Evolutionary conservation across 2,113 vertebrate genomes (phyloP).

Genomic region (Pachyramphus minor): DNA sequence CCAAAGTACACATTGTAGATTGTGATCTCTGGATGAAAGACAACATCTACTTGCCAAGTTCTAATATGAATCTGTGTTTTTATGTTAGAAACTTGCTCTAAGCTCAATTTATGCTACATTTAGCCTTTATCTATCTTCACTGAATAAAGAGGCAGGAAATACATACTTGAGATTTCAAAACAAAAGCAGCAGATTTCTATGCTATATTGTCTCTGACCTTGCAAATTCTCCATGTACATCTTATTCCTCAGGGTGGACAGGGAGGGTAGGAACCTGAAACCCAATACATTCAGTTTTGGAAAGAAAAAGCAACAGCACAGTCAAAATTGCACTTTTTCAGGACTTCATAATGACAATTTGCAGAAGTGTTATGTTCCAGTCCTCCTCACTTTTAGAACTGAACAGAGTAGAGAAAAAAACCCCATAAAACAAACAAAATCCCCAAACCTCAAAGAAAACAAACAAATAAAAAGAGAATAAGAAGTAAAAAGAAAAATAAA

Average conservation of each 20-base stretch:
- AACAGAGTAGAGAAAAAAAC: background rate
- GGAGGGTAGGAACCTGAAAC: background rate
- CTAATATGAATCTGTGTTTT: background rate
- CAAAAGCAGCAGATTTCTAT: background rate
- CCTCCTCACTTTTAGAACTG: background rate
- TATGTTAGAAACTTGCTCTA: slow-evolving; percentile 7
- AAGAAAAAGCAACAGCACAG: background rate
- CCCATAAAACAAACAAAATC: too few relatives aligned
- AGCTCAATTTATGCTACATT: slow-evolving; percentile 23
- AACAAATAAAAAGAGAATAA: background rate
- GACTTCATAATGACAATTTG: background rate
- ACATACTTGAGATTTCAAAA: background rate
- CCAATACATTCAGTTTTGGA: background rate
- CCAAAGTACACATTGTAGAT: background rate
- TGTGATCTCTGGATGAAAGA: slow-evolving; percentile 45
- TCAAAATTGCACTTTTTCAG: background rate
- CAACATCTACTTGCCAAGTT: slow-evolving; percentile 7
- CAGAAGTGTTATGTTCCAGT: background rate
- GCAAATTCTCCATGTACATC: background rate
- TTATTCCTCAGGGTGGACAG: background rate
- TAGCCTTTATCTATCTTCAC: background rate
- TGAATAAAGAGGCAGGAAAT: background rate
- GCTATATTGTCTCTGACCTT: background rate
- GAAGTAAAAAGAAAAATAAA: background rate
- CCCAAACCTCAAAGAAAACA: background rate